phyloP scores from a whole-genome alignment of 2,797 vertebrate genomes.

The Cossypha caffra region DNA sequence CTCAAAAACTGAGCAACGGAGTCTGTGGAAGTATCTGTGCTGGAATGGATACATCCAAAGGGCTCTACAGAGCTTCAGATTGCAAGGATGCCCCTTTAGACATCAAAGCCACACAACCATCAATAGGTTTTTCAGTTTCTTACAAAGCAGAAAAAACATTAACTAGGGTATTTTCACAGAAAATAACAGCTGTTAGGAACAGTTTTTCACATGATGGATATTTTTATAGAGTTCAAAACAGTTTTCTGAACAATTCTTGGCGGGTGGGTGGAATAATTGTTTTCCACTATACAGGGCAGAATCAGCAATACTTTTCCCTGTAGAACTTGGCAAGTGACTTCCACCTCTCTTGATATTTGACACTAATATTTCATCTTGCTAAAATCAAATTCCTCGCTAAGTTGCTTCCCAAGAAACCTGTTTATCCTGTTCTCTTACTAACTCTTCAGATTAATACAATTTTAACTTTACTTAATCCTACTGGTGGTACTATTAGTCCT shows the following conservation, averaged over 20 bases:
- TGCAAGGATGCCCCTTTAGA: background rate
- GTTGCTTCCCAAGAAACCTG: background rate
- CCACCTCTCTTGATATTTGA: background rate
- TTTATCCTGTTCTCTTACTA: background rate
- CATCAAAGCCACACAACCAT: background rate
- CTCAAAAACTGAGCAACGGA: fast-evolving
- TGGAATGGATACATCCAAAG: background rate
- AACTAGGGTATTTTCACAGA: background rate
- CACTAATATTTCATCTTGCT: background rate
- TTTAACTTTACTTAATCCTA: background rate
- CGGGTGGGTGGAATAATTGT: background rate
- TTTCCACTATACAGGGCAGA: background rate
- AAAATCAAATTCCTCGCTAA: background rate
- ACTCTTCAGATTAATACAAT: background rate
- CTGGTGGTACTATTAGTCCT: background rate
- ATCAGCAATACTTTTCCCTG: fast-evolving
- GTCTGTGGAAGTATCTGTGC: fast-evolving
- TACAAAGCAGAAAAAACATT: background rate
- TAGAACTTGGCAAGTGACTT: background rate
- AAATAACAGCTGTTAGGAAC: background rate
- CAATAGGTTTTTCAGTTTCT: background rate
- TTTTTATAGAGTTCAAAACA: background rate
- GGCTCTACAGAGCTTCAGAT: background rate
- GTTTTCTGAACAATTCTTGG: background rate
- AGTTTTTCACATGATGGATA: background rate